phyloP scores from a whole-genome alignment of 2,888 invertebrate genomes.

The Drosophila paranaensis region DNA sequence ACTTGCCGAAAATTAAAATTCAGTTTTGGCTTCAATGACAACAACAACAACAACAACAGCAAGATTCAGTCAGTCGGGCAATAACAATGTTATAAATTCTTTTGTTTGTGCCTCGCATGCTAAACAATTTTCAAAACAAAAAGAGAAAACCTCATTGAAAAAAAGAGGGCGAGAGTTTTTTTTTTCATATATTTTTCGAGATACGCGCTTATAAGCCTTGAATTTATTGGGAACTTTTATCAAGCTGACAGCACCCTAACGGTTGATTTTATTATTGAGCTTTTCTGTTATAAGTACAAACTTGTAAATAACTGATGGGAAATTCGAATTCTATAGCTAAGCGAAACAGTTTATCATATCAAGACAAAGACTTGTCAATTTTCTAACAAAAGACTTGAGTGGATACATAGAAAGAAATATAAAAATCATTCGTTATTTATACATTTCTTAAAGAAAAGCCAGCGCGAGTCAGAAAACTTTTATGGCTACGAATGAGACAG shows the following conservation, averaged over 20 bases:
- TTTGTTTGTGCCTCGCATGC: slow-evolving; percentile 73
- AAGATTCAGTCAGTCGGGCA: slow-evolving; percentile 37
- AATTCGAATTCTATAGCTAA: slow-evolving; percentile 19
- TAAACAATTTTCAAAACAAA: slow-evolving; percentile 68
- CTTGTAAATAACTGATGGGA: slow-evolving; percentile 24
- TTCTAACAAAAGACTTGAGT: neutral
- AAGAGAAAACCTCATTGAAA: slow-evolving; percentile 60
- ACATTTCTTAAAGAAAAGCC: neutral
- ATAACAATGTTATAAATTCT: slow-evolving; percentile 75
- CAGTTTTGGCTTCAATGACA: slow-evolving; percentile 59
- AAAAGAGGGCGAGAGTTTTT: slow-evolving; percentile 38
- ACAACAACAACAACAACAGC: slow-evolving; percentile 29
- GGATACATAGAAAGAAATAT: neutral
- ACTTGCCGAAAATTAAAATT: slow-evolving; percentile 70
- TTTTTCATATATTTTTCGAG: neutral
- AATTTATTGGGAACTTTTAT: slow-evolving; percentile 55
- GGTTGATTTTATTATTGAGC: slow-evolving; percentile 20
- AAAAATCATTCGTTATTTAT: neutral
- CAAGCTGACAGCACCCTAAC: slow-evolving; percentile 49
- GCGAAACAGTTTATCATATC: slow-evolving; percentile 16
- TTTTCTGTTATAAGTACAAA: slow-evolving; percentile 19
- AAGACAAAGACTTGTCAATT: slow-evolving; percentile 15
- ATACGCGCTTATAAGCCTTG: slow-evolving; percentile 39
- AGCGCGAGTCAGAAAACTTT: neutral
- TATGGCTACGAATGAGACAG: neutral